These are phyloP conservation scores for Magallana angulata DNA, from an alignment of 1,140 invertebrate genomes.

Conservation along the genomic window DNA sequence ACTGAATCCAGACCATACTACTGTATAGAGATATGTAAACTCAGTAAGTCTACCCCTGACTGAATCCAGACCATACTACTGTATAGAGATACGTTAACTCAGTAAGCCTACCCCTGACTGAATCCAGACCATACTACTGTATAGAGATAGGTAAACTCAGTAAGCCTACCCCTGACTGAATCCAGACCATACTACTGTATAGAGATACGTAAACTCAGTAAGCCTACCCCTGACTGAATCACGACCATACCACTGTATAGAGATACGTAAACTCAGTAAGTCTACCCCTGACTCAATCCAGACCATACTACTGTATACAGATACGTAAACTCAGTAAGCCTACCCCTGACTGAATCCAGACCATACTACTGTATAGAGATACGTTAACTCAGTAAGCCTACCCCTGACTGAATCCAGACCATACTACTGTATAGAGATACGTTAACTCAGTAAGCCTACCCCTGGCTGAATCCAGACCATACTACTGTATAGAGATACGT, in stretches of 20 bases:
- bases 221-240: conserved; percentile 68
- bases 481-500: conserved; percentile 72
- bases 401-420: conserved; percentile 68
- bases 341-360: conserved; percentile 68
- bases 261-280: conserved; percentile 68
- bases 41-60: conserved; percentile 70
- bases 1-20: conserved; percentile 69
- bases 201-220: conserved; percentile 69
- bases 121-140: conserved; percentile 68
- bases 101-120: conserved; percentile 68
- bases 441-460: conserved; percentile 66
- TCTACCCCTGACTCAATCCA: conserved; percentile 68
- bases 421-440: conserved; percentile 73
- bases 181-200: conserved; percentile 70
- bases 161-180: conserved; percentile 66
- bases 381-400: conserved; percentile 63
- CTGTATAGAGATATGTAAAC: conserved; percentile 69
- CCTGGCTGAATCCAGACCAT: conserved; percentile 67
- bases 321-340: conserved; percentile 67
- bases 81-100: conserved; percentile 69
- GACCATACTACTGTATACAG: conserved; percentile 70
- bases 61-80: conserved; percentile 68
- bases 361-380: conserved; percentile 73
- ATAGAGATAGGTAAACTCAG: conserved; percentile 71
- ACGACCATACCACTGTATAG: conserved; percentile 68